phyloP scores from a whole-genome alignment of 2,113 vertebrate species.

The Boleophthalmus pectinirostris region DNA sequence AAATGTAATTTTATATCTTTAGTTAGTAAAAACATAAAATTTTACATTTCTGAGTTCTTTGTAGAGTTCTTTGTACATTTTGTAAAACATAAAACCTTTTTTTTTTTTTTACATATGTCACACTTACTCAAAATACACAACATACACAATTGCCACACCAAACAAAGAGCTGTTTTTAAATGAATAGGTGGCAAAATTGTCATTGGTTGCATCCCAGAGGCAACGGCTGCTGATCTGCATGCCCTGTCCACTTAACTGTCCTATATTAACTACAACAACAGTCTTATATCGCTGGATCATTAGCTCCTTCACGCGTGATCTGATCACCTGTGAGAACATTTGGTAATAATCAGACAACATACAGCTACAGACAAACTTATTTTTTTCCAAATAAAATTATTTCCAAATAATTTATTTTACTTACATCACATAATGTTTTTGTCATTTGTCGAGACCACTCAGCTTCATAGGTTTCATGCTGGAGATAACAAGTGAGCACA shows the following conservation, averaged over 20 bases:
- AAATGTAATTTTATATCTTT: constrained; percentile 17
- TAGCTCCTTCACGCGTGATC: constrained; percentile 83
- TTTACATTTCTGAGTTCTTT: not conserved
- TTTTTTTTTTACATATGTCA: not conserved
- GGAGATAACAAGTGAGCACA: constrained; percentile 79
- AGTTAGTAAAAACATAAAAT: constrained; percentile 17
- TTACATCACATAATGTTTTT: constrained; percentile 86
- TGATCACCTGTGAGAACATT: constrained; percentile 78
- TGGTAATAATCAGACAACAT: not conserved
- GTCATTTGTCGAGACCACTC: constrained; percentile 84
- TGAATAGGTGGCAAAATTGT: constrained; percentile 77
- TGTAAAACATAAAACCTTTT: not conserved
- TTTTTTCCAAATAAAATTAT: not conserved
- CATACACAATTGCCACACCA: constrained; percentile 84
- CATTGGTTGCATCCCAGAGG: constrained; percentile 84
- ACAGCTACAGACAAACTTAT: not conserved
- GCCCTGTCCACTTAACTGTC: constrained; percentile 82
- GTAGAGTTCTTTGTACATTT: not conserved
- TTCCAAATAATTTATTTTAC: not conserved
- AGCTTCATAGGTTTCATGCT: constrained; percentile 83
- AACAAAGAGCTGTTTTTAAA: constrained; percentile 88
- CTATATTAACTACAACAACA: constrained; percentile 83
- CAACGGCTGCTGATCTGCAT: constrained; percentile 86
- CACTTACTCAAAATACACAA: constrained; percentile 84
- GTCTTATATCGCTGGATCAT: constrained; percentile 86